Evolutionary conservation across 1,140 invertebrate species (phyloP).

Genomic region (Atta texana): DNA sequence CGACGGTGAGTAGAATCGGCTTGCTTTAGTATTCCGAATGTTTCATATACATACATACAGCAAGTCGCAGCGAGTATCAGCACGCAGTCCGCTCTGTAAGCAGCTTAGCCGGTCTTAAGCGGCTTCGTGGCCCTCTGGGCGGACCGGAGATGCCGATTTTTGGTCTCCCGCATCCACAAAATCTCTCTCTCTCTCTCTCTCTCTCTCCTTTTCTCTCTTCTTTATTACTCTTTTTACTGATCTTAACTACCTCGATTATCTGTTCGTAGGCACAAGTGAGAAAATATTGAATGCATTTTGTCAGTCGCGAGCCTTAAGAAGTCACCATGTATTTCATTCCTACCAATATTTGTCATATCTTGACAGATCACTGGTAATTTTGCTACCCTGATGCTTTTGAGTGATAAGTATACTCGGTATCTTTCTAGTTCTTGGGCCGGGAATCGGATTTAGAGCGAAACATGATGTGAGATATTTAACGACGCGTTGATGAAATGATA

Average conservation of each 20-base stretch:
- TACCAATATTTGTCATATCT: not conserved
- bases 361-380: not conserved
- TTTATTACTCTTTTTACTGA: not conserved
- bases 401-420: not conserved
- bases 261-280: slow-evolving; percentile 17
- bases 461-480: slow-evolving; percentile 20
- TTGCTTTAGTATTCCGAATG: slow-evolving; percentile 54
- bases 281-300: not conserved
- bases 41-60: slow-evolving; percentile 52
- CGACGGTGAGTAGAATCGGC: slow-evolving; percentile 41
- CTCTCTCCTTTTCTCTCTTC: not conserved
- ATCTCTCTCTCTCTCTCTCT: not conserved
- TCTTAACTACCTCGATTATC: not conserved
- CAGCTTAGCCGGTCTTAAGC: slow-evolving; percentile 72
- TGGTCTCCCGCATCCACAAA: slow-evolving; percentile 37
- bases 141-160: slow-evolving; percentile 52
- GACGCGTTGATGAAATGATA: slow-evolving; percentile 27
- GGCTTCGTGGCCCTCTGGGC: slow-evolving; percentile 56
- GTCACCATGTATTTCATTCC: not conserved
- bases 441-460: slow-evolving; percentile 16
- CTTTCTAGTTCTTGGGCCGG: not conserved
- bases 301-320: not conserved
- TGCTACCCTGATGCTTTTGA: not conserved
- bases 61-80: slow-evolving; percentile 39
- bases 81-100: slow-evolving; percentile 54